Evolutionary conservation across 1,140 invertebrate species (phyloP).

Genomic region (Bradynema listronoti): DNA sequence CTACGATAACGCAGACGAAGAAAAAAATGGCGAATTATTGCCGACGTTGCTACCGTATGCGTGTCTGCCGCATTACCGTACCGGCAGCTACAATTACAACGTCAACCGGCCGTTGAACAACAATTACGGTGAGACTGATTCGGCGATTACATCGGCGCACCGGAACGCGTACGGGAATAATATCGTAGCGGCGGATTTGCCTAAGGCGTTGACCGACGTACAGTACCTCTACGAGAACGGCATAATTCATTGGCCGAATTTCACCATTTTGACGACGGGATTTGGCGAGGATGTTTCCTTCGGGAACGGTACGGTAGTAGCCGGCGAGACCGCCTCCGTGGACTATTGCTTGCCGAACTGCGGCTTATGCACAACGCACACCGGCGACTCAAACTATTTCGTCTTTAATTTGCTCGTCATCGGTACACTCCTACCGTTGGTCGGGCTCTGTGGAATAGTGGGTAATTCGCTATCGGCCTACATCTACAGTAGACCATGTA

Average conservation of each 20-base stretch:
- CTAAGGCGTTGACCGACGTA: too few relatives aligned
- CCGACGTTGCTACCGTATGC: too few relatives aligned
- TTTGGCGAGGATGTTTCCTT: slow-evolving; percentile 32
- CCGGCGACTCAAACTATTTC: slow-evolving; percentile 39
- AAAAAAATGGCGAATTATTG: too few relatives aligned
- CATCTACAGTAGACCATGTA: slow-evolving; percentile 50
- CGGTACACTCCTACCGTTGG: slow-evolving; percentile 44
- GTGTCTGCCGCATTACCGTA: too few relatives aligned
- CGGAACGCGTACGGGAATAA: too few relatives aligned
- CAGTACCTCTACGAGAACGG: slow-evolving; percentile 28
- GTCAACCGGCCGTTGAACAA: too few relatives aligned
- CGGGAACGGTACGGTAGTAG: not conserved
- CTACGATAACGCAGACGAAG: too few relatives aligned
- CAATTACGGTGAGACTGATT: too few relatives aligned
- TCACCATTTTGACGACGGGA: slow-evolving; percentile 37
- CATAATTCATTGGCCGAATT: slow-evolving; percentile 40
- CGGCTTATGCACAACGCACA: slow-evolving; percentile 15
- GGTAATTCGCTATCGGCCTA: slow-evolving; percentile 50
- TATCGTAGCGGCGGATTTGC: too few relatives aligned
- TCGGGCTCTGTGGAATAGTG: slow-evolving; percentile 45
- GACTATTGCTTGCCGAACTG: not conserved
- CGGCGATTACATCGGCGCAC: too few relatives aligned
- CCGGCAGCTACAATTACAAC: too few relatives aligned
- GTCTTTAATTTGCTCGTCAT: slow-evolving; percentile 47
- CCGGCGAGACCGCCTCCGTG: not conserved